Evolutionary conservation across 2,113 vertebrate genomes (phyloP).

Genomic region (Erythrolamprus reginae): DNA sequence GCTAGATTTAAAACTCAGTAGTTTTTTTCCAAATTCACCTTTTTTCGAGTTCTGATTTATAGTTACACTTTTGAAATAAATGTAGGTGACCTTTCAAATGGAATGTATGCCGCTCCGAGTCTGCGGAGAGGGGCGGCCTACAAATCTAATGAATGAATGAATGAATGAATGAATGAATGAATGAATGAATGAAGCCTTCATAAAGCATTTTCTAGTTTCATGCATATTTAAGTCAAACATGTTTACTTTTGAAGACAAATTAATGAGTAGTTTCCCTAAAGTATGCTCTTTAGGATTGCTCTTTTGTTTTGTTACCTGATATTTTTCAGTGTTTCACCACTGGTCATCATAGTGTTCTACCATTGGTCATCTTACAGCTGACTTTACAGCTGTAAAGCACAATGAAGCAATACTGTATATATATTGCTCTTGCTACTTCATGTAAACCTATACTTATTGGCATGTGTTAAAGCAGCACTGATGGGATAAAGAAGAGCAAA

Average conservation of each 20-base stretch:
- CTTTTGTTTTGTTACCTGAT: not conserved
- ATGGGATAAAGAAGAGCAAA: not conserved
- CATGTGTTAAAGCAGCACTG: not conserved
- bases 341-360: not conserved
- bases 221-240: not conserved
- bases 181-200: too few relatives aligned
- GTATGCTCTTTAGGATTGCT: not conserved
- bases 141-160: too few relatives aligned
- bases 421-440: not conserved
- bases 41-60: not conserved
- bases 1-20: not conserved
- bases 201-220: not conserved
- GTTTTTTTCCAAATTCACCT: not conserved
- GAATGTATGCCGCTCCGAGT: too few relatives aligned
- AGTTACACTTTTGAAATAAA: not conserved
- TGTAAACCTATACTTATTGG: not conserved
- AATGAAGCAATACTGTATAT: not conserved
- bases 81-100: not conserved
- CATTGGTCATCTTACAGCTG: not conserved
- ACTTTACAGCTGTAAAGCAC: not conserved
- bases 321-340: not conserved
- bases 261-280: not conserved
- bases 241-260: not conserved
- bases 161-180: too few relatives aligned
- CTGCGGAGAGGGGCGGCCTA: too few relatives aligned